Conservation (phyloP, 2,797 vertebrate genomes). For the Geotrypetes seraphini region DNA sequence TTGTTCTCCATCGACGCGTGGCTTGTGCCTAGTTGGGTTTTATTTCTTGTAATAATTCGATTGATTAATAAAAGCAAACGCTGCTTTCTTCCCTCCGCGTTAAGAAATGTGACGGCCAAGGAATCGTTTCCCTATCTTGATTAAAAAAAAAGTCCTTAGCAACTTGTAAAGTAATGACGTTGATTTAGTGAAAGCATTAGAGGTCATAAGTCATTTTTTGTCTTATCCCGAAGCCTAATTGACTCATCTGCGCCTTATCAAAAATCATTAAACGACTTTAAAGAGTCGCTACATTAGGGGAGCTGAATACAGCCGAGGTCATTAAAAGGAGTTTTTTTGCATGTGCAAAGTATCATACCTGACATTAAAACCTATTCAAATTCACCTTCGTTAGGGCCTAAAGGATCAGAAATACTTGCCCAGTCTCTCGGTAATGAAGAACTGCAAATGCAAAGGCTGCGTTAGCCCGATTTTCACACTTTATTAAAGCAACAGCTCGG, state of each 20-base stretch:
- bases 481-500: too few species aligned
- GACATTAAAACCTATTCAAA: slow-evolving; percentile 51
- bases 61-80: too few species aligned
- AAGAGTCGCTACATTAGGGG: slow-evolving; percentile 40
- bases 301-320: slow-evolving; percentile 7
- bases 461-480: too few species aligned
- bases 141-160: background rate
- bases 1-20: too few species aligned
- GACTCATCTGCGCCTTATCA: slow-evolving; percentile 50
- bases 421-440: slow-evolving; percentile 30
- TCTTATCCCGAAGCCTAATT: slow-evolving; percentile 42
- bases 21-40: too few species aligned
- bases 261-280: slow-evolving; percentile 48
- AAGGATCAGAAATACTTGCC: slow-evolving; percentile 7
- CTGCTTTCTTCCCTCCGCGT: too few species aligned
- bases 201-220: slow-evolving; percentile 54
- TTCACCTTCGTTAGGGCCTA: slow-evolving; percentile 29
- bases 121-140: background rate
- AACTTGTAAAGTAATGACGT: slow-evolving; percentile 29
- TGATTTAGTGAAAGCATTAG: slow-evolving; percentile 62
- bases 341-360: slow-evolving; percentile 53
- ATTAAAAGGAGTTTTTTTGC: slow-evolving; percentile 36
- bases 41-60: too few species aligned
- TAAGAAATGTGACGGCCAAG: too few species aligned
- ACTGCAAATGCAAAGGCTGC: slow-evolving; percentile 29